Conservation (phyloP, 2,888 invertebrate genomes). For the Plebejus argus region DNA sequence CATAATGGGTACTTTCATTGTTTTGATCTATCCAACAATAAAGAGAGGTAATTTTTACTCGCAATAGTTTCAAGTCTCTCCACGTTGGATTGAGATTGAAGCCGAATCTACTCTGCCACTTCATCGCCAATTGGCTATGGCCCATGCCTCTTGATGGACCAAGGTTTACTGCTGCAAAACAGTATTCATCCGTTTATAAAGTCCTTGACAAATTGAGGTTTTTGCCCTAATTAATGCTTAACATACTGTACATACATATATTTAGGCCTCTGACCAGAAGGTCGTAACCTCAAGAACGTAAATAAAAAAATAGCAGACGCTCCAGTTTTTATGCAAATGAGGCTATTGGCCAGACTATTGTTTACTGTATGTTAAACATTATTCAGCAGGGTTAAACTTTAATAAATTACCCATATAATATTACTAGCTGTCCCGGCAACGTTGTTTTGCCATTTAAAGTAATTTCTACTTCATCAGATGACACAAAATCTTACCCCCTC, state of each 20-base stretch:
- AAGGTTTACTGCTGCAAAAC: no score
- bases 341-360: not conserved
- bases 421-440: no score
- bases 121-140: no score
- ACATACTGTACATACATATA: not conserved
- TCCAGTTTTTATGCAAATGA: constrained; percentile 14
- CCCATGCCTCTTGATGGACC: no score
- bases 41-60: not conserved
- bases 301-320: constrained; percentile 5
- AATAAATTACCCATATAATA: not conserved
- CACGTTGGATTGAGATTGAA: no score
- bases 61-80: not conserved
- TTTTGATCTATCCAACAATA: not conserved
- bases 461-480: no score
- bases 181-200: not conserved
- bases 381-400: not conserved
- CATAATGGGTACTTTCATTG: not conserved
- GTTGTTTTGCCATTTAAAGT: no score
- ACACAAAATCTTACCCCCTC: no score
- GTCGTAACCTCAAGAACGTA: not conserved
- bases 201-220: not conserved
- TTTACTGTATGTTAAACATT: not conserved
- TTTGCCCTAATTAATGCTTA: not conserved
- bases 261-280: not conserved
- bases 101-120: no score